phyloP scores from a whole-genome alignment of 2,888 invertebrate genomes.

The Pterostichus madidus region DNA sequence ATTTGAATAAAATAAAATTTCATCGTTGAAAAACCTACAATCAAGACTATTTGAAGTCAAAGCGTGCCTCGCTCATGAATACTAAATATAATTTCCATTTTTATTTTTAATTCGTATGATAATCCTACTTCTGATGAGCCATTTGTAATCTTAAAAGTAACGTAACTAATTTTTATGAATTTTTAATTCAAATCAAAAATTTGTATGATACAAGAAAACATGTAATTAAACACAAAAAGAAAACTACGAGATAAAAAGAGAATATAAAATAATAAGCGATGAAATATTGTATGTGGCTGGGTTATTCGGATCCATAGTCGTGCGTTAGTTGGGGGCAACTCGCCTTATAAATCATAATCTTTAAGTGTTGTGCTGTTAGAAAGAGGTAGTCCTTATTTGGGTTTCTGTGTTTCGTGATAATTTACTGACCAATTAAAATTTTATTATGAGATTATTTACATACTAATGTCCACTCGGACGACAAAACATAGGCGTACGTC shows the following conservation, averaged over 20 bases:
- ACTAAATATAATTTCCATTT: slow-evolving; percentile 61
- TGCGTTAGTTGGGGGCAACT: slow-evolving; percentile 48
- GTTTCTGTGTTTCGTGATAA: slow-evolving; percentile 65
- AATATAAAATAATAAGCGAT: slow-evolving; percentile 61
- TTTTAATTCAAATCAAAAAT: slow-evolving; percentile 65
- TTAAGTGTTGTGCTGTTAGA: slow-evolving; percentile 63
- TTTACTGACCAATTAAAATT: slow-evolving; percentile 65
- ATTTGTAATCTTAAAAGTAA: slow-evolving; percentile 49
- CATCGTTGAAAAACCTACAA: slow-evolving; percentile 29
- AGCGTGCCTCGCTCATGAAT: slow-evolving; percentile 38
- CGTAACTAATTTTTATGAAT: slow-evolving; percentile 66
- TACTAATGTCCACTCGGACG: slow-evolving; percentile 57
- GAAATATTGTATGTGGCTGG: slow-evolving; percentile 59
- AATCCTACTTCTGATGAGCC: slow-evolving; percentile 39
- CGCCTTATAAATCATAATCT: slow-evolving; percentile 60
- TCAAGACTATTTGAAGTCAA: slow-evolving; percentile 35
- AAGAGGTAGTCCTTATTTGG: slow-evolving; percentile 66
- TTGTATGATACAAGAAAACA: slow-evolving; percentile 34
- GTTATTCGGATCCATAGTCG: slow-evolving; percentile 46
- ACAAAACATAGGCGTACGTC: slow-evolving; percentile 58
- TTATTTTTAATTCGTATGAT: slow-evolving; percentile 64
- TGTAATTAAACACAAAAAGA: slow-evolving; percentile 61
- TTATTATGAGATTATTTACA: slow-evolving; percentile 66
- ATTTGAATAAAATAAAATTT: slow-evolving; percentile 55
- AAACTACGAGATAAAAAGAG: slow-evolving; percentile 26